Evolutionary conservation across 2,113 vertebrate genomes (phyloP).

Genomic region (Axis porcinus): DNA sequence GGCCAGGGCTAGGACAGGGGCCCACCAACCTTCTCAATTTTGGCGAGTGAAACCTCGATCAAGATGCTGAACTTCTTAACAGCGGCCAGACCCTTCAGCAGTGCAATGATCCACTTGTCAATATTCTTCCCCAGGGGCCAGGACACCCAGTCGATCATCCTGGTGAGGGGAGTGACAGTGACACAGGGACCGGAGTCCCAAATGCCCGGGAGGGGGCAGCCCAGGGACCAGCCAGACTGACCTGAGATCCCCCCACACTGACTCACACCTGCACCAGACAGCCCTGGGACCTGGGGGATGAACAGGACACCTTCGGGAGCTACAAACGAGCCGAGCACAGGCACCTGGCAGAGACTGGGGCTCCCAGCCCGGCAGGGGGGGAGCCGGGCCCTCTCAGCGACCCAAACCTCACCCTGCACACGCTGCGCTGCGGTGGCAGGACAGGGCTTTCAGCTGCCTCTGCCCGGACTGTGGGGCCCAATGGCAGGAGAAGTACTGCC

Average conservation of each 20-base stretch:
- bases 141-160: constrained; percentile 89
- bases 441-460: not conserved
- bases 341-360: not conserved
- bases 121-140: constrained; percentile 88
- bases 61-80: constrained; percentile 89
- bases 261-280: not conserved
- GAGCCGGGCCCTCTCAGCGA: not conserved
- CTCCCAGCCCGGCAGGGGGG: not conserved
- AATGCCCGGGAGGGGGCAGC: not conserved
- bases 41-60: constrained; percentile 86
- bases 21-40: constrained; percentile 87
- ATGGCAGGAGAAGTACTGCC: not conserved
- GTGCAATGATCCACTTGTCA: constrained; percentile 87
- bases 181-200: not conserved
- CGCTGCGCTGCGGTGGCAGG: not conserved
- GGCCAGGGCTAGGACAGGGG: not conserved
- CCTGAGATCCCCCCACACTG: not conserved
- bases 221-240: not conserved
- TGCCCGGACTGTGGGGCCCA: not conserved
- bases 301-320: not conserved
- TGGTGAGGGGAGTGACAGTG: constrained; percentile 54
- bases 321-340: not conserved
- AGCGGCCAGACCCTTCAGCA: constrained; percentile 85
- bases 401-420: not conserved
- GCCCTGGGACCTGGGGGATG: not conserved